Base-by-base conservation (phyloP, 2,888 invertebrate genomes). In the Cheilosia pagana region DNA sequence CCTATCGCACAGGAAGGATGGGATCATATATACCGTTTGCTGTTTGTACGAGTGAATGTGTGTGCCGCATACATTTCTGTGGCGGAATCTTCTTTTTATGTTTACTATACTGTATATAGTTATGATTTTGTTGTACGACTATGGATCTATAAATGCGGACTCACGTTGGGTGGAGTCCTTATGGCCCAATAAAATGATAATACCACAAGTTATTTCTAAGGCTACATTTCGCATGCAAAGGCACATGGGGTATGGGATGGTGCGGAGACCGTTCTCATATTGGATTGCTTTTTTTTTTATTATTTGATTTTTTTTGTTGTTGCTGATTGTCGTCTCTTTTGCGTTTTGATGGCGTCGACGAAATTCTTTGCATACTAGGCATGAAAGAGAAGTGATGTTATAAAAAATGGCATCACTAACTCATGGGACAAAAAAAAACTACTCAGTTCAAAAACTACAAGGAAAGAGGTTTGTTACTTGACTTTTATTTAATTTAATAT, bases 181-280 rank as follows among this genome's bases (percentile, higher is more conserved):
- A 85, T 85, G 81, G 85, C 70, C 81, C 75, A 81, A 85, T 85
- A 85, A 85, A 85, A 85, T 85, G 71, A 81, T 85, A 85, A 85
- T 85, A 81, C 81, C 79, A 71, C 75, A 76, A 85, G 76, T 85
- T 81, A 75, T 79, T 65, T 75, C 79, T 78, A 53, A 60, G 75
- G 79, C 79, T 43, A 63, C 65, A 65, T 60, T 62, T 60, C 50
- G 70, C 50, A 76, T 76, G 62, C 75, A 67, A 72, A 75, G 57
- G 60, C 55, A 71, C 50, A 70, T 43, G 70, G 16, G 21, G 31
- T 35, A 16, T 53, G 63, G 52, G 19, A 39, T 7, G 21, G 23
- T 12, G 19, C 3, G 43, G 28, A 60, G 53, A 35, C 35, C 12
- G 12, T 3, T 31, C 59, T 63, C 59, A 76, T 81, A 81, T 81